Evolutionary conservation across 2,888 invertebrate species (phyloP).

Genomic region (Cosmia pyralina): DNA sequence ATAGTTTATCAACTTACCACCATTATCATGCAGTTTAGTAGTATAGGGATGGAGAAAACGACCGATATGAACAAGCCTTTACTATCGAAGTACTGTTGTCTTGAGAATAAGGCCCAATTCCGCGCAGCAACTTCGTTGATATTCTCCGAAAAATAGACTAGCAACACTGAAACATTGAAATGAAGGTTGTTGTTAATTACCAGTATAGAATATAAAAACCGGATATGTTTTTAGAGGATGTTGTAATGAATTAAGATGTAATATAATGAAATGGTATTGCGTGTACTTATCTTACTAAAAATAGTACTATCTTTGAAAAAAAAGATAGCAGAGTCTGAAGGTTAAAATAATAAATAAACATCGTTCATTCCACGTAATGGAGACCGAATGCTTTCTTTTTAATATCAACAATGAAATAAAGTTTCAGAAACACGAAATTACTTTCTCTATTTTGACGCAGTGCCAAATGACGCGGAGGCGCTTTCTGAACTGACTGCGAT

Average conservation of each 20-base stretch:
- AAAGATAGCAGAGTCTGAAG: slow-evolving; percentile 23
- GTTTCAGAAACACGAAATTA: slow-evolving; percentile 41
- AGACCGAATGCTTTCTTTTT: slow-evolving; percentile 7
- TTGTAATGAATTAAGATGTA: slow-evolving; percentile 10
- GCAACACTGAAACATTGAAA: slow-evolving; percentile 91
- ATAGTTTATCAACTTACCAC: slow-evolving; percentile 93
- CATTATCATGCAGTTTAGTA: slow-evolving; percentile 97
- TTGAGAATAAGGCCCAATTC: slow-evolving; percentile 96
- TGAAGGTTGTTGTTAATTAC: slow-evolving; percentile 38
- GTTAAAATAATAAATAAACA: slow-evolving; percentile 31
- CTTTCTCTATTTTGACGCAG: slow-evolving; percentile 56
- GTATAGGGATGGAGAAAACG: slow-evolving; percentile 97
- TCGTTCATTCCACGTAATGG: not conserved
- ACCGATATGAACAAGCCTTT: slow-evolving; percentile 98
- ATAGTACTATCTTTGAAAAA: not conserved
- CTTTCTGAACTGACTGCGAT: slow-evolving; percentile 13
- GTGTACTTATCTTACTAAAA: slow-evolving; percentile 32
- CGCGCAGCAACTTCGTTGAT: slow-evolving; percentile 97
- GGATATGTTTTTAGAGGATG: not conserved
- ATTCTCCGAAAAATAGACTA: slow-evolving; percentile 97
- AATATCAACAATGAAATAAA: slow-evolving; percentile 18
- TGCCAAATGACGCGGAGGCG: slow-evolving; percentile 51
- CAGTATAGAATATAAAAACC: not conserved
- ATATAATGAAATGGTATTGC: slow-evolving; percentile 15
- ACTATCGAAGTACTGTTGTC: slow-evolving; percentile 98